phyloP scores from a whole-genome alignment of 2,888 invertebrate species.

The Drosophila anomalipes region DNA sequence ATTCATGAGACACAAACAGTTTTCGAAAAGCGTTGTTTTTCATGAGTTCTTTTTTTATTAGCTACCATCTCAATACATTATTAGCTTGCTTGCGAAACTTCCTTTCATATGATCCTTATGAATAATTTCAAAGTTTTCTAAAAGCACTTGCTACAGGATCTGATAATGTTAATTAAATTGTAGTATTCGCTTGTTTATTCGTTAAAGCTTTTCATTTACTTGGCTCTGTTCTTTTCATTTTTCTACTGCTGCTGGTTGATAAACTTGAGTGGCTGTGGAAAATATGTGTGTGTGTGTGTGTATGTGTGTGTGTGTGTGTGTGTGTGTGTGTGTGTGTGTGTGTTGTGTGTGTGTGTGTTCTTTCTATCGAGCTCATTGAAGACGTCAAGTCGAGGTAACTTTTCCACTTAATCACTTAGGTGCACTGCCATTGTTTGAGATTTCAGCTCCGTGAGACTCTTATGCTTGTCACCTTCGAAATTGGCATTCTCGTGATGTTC shows the following conservation, averaged over 20 bases:
- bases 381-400: slow-evolving; percentile 38
- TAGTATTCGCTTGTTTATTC: background rate
- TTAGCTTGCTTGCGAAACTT: background rate
- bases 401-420: slow-evolving; percentile 58
- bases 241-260: background rate
- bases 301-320: background rate
- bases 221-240: background rate
- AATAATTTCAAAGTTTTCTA: background rate
- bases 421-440: slow-evolving; percentile 35
- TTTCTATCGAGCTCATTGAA: slow-evolving; percentile 17
- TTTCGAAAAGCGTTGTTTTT: background rate
- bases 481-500: slow-evolving; percentile 31
- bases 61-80: background rate
- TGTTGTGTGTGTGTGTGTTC: background rate
- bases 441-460: slow-evolving; percentile 38
- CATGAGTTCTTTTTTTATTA: background rate
- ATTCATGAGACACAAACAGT: background rate
- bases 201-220: background rate
- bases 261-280: slow-evolving; percentile 9
- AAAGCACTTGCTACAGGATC: background rate
- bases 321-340: background rate
- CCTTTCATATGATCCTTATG: background rate
- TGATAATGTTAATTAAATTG: background rate
- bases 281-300: background rate
- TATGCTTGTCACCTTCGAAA: slow-evolving; percentile 32